phyloP scores from a whole-genome alignment of 92 coral and sea anemone species.

The Galaxea fascicularis region DNA sequence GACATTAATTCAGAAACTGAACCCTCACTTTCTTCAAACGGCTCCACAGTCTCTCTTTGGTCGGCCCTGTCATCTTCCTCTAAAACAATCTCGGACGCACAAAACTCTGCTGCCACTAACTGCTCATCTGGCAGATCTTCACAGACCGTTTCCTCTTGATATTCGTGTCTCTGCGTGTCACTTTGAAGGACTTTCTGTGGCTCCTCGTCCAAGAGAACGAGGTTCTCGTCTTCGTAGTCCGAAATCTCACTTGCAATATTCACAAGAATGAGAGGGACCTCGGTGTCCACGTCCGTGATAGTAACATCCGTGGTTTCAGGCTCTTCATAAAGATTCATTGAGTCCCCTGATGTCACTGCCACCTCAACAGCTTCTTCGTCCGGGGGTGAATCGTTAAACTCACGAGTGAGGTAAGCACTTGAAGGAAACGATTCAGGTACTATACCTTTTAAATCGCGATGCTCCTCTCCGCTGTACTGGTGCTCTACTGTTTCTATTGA shows the following conservation, averaged over 20 bases:
- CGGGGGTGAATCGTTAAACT: conserved; percentile 22
- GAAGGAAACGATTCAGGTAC: background rate
- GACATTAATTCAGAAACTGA: conserved; percentile 33
- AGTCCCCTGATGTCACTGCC: background rate
- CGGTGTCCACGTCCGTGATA: background rate
- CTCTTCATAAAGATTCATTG: background rate
- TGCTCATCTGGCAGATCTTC: conserved; percentile 1
- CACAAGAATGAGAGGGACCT: conserved; percentile 30
- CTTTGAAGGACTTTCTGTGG: conserved; percentile 43
- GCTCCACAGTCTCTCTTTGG: conserved; percentile 30
- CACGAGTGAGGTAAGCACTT: conserved; percentile 27
- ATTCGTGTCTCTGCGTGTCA: conserved; percentile 23
- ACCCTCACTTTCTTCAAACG: conserved; percentile 58
- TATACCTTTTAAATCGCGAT: background rate
- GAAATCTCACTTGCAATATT: conserved; percentile 46
- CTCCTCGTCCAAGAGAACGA: conserved; percentile 13
- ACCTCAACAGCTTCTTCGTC: background rate
- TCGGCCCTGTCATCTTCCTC: background rate
- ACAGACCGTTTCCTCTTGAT: conserved; percentile 9
- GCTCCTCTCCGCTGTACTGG: conserved; percentile 34
- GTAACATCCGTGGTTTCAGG: background rate
- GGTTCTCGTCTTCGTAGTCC: conserved; percentile 4
- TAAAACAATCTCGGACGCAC: background rate
- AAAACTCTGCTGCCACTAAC: conserved; percentile 15
- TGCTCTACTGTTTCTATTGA: conserved; percentile 11